phyloP scores from a whole-genome alignment of 2,113 vertebrate species.

The Progne subis region DNA sequence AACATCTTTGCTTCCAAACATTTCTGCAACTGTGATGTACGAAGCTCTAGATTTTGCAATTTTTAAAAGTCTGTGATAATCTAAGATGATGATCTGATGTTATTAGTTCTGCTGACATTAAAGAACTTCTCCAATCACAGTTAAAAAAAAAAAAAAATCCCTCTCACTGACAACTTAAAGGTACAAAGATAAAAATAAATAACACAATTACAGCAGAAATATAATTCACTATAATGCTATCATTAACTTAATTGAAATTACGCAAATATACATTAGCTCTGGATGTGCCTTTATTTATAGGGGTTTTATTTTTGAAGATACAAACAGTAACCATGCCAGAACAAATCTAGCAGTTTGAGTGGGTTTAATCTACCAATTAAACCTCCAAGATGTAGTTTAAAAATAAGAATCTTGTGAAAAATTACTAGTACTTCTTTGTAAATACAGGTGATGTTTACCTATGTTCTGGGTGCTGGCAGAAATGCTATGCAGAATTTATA shows the following conservation, averaged over 20 bases:
- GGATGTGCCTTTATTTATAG: not conserved
- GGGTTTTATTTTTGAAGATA: not conserved
- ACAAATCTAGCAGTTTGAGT: not conserved
- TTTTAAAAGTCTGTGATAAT: not conserved
- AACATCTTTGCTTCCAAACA: not conserved
- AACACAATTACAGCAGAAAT: not conserved
- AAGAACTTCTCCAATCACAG: not conserved
- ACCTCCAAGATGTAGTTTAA: not conserved
- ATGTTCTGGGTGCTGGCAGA: not conserved
- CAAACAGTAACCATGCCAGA: not conserved
- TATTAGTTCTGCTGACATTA: not conserved
- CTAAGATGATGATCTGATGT: not conserved
- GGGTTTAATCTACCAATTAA: not conserved
- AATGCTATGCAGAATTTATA: not conserved
- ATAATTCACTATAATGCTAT: not conserved
- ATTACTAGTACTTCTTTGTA: not conserved
- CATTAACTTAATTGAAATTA: not conserved
- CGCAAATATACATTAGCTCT: not conserved
- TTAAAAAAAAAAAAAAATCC: not conserved
- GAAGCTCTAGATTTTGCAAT: not conserved
- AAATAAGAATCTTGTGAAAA: not conserved
- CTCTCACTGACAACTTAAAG: not conserved
- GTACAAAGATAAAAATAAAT: slow-evolving; percentile 1
- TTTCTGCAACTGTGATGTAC: not conserved
- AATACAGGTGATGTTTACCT: not conserved